Conservation (phyloP, 1,140 invertebrate species). For the Hestina assimilis region DNA sequence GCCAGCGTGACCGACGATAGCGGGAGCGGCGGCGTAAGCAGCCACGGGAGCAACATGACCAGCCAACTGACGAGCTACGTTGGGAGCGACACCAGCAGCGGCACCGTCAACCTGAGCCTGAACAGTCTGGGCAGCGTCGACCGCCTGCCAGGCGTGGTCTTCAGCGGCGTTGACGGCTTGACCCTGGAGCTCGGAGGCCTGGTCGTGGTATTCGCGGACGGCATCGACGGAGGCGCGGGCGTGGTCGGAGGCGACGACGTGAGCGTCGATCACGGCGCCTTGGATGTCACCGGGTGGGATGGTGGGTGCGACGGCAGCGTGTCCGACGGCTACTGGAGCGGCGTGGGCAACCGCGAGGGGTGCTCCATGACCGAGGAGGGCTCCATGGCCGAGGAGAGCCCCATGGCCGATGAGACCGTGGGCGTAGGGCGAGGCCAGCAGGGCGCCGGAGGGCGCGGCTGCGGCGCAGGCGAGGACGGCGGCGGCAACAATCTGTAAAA, state of each 20-base stretch:
- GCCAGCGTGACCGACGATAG: conserved; percentile 22
- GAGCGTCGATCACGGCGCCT: conserved; percentile 66
- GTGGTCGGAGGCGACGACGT: conserved; percentile 67
- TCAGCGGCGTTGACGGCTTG: conserved; percentile 79
- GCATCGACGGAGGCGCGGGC: conserved; percentile 65
- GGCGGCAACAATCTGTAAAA: conserved; percentile 66
- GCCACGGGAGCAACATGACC: conserved; percentile 40
- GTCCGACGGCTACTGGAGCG: conserved; percentile 54
- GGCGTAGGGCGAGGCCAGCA: conserved; percentile 57
- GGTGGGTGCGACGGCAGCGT: conserved; percentile 56
- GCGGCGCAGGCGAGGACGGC: conserved; percentile 70
- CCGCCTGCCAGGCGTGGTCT: conserved; percentile 76
- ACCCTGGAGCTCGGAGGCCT: conserved; percentile 79
- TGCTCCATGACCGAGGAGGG: conserved; percentile 44
- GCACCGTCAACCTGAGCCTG: conserved; percentile 79
- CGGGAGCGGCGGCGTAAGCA: conserved; percentile 38
- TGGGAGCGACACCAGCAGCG: conserved; percentile 79
- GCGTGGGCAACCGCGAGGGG: conserved; percentile 51
- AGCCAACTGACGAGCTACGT: conserved; percentile 63
- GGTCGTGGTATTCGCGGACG: conserved; percentile 77
- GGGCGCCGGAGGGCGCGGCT: conserved; percentile 59
- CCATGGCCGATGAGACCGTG: conserved; percentile 43
- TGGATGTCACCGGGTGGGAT: conserved; percentile 65
- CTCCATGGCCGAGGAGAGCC: conserved; percentile 35
- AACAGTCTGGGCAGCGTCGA: conserved; percentile 78